These are phyloP conservation scores for Eubasilissa splendida DNA, from an alignment of 2,888 invertebrate genomes.

Conservation along the genomic window DNA sequence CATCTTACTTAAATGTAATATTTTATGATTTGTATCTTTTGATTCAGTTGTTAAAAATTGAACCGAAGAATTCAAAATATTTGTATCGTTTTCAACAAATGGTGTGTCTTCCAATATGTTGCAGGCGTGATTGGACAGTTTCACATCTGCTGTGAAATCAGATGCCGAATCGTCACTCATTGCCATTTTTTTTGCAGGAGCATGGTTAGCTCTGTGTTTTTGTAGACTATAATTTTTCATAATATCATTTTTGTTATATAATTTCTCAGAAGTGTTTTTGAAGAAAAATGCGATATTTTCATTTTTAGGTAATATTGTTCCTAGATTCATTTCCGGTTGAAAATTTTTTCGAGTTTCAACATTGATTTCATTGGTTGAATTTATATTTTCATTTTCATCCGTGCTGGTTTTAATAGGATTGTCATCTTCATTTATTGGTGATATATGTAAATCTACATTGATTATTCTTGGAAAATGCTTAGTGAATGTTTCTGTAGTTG, in stretches of 20 bases:
- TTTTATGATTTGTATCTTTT: slow-evolving; percentile 59
- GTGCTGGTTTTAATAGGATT: not conserved
- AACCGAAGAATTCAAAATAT: slow-evolving; percentile 71
- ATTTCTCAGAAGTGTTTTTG: slow-evolving; percentile 1
- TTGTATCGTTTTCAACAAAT: not conserved
- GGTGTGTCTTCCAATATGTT: slow-evolving; percentile 63
- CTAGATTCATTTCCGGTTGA: too few relatives aligned
- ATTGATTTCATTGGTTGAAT: too few relatives aligned
- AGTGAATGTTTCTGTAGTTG: slow-evolving; percentile 59
- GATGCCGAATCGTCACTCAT: slow-evolving; percentile 70
- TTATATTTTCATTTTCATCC: too few relatives aligned
- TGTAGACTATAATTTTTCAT: slow-evolving; percentile 6
- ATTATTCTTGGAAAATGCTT: slow-evolving; percentile 30
- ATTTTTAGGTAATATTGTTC: too few relatives aligned
- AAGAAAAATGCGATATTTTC: too few relatives aligned
- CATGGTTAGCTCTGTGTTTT: slow-evolving; percentile 2
- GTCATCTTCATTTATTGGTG: slow-evolving; percentile 46
- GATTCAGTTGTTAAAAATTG: slow-evolving; percentile 72
- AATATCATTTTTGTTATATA: slow-evolving; percentile 15
- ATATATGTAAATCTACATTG: not conserved
- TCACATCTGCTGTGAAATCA: slow-evolving; percentile 70
- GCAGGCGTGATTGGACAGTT: slow-evolving; percentile 63
- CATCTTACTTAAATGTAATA: slow-evolving; percentile 43
- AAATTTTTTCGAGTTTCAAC: too few relatives aligned
- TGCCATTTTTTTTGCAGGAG: not conserved